These are phyloP conservation scores for Sympetrum striolatum DNA, from an alignment of 2,888 invertebrate genomes.

Conservation along the genomic window DNA sequence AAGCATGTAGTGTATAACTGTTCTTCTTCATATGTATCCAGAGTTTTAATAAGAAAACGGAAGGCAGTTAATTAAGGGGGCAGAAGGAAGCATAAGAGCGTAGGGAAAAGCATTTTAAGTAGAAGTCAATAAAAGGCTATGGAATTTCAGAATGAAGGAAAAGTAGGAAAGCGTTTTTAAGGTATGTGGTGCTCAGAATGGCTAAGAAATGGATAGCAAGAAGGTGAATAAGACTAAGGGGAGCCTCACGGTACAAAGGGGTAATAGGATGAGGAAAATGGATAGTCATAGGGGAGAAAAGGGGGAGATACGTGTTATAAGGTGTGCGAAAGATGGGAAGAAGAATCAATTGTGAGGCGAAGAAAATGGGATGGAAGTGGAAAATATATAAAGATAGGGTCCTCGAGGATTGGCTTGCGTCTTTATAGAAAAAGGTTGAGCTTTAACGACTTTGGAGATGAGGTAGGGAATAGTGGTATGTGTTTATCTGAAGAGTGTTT, in stretches of 20 bases:
- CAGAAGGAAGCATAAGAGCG: background rate
- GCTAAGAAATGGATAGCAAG: background rate
- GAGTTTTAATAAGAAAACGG: background rate
- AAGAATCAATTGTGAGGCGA: background rate
- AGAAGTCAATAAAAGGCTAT: conserved; percentile 30
- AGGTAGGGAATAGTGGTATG: background rate
- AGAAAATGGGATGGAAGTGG: background rate
- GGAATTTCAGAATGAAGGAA: conserved; percentile 1
- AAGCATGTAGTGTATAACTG: no score
- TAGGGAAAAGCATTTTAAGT: background rate
- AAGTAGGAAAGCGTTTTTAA: background rate
- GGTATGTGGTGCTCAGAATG: background rate
- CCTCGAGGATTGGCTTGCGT: background rate
- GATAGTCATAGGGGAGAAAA: background rate
- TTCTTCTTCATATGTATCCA: background rate
- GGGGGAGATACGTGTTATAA: background rate
- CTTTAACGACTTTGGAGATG: background rate
- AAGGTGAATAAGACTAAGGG: background rate
- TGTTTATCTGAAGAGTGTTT: no score
- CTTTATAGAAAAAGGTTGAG: background rate
- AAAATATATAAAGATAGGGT: background rate
- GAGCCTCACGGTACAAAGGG: background rate
- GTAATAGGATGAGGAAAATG: background rate
- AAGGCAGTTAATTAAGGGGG: background rate
- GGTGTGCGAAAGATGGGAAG: background rate